Evolutionary conservation across 1,140 invertebrate genomes (phyloP), one percentile per base, ranked within the genome.

Genomic region (Propsilocerus akamusi): DNA sequence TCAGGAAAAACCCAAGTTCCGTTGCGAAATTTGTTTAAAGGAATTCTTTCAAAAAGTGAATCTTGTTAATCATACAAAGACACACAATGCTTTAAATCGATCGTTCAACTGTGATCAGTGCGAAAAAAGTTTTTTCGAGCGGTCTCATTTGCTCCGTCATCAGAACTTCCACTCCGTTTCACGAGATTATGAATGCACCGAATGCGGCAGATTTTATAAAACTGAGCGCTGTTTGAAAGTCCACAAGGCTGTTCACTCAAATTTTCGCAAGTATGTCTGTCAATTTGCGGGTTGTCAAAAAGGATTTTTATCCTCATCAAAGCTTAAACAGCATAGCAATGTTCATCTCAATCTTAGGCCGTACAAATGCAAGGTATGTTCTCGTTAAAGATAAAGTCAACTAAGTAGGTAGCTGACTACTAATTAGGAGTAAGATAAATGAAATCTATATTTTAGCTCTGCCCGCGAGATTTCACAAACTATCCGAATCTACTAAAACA

Each of bases 31-130:
- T 17, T 74, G 72, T 56, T 66, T 66, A 2, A 70, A 69, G 54
- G 65, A 65, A 41, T 74, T 74, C 52, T 68, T 69, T 14, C 70
- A 73, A 52, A 72, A 72, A 55, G 63, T 64, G 14, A 72, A 71
- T 54, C 59, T 72, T 47, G 67, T 68, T 28, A 63, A 68, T 51
- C 71, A 72, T 55, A 57, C 72, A 6, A 67, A 72, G 17, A 68
- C 71, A 24, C 73, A 78, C 58, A 70, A 66, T 51, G 73, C 74
- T 8, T 66, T 72, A 49, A 76, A 76, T 30, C 2, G 28, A 58
- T 76, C 76, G 0, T 78, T 75, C 54, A 65, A 69, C 52, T 81
- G 78, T 57, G 71, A 75, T 48, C 60, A 79, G 48, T 81, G 80
- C 56, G 63, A 66, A 34, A 67, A 69, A 57, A 66, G 64, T 25